Base-by-base conservation (phyloP, 2,797 vertebrate genomes). In the Sebastes paucispinis region DNA sequence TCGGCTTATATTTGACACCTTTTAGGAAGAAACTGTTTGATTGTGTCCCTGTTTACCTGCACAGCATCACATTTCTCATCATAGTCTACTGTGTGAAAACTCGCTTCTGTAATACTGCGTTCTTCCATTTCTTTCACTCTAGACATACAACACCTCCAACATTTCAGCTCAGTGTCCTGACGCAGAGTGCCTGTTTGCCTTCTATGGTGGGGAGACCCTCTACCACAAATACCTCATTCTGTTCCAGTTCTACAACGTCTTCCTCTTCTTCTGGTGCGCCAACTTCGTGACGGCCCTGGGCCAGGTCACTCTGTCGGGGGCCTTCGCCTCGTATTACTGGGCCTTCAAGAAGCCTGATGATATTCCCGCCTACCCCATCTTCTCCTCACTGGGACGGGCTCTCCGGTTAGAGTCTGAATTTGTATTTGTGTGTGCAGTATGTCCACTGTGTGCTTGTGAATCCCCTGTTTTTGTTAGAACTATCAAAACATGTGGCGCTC, bases 281-380 rank as follows among this genome's bases (percentile, higher is more conserved):
- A 99, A 99, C 94, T 99, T 99, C 1, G 96, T 97, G 79, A 97
- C 97, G 0, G 98, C 98, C 0, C 90, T 99, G 92, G 98, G 98
- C n/a, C 98, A 99, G 93, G 96, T 99, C 80, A 99, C 98, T 0
- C 88, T 99, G 75, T 96, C 98, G 0, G 98, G 98, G 0, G 98
- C 98, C 25, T 99, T 99, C 0, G 98, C 98, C 3, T 99, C 98
- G 0, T 99, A 99, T 93, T 99, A 99, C 83, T 99, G 98, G 98
- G 97, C 98, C 77, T 97, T 98, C 86, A 97, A 96, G 84, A 99
- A 99, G 75, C 98, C 98, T 0, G 95, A 97, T 0, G 96, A 99
- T 87, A 94, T 99, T 66, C 98, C 98, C 0, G 95, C 97, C 3
- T 97, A 87, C 89, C 98, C 98, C 6, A 95, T 99, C 85, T 97